Conservation (phyloP, 2,113 vertebrate species). For the Melanostigma gelatinosum region DNA sequence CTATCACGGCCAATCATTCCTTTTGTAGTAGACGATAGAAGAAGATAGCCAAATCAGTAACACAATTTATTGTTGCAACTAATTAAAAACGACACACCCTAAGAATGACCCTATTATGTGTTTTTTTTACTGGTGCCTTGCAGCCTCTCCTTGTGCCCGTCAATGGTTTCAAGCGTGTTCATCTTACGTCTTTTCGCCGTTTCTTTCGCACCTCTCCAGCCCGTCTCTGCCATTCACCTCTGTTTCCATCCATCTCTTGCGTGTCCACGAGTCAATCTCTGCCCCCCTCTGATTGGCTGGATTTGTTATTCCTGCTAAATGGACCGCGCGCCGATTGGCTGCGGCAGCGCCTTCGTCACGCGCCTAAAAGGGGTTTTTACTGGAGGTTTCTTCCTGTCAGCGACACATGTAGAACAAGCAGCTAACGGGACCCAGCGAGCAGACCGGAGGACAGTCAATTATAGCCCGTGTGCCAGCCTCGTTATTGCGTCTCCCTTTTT, state of each 20-base stretch:
- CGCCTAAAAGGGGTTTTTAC: constrained; percentile 84
- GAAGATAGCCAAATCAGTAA: neutral
- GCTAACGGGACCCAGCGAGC: constrained; percentile 57
- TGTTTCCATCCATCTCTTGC: constrained; percentile 59
- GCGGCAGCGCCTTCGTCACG: constrained; percentile 82
- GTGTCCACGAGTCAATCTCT: constrained; percentile 54
- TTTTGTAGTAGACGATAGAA: neutral
- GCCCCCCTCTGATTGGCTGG: constrained; percentile 85
- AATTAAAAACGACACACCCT: neutral
- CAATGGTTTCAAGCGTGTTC: neutral
- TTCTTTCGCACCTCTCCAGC: constrained; percentile 9
- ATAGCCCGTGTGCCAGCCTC: constrained; percentile 22
- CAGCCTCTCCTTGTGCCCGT: neutral
- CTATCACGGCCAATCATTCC: neutral
- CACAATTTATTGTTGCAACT: neutral
- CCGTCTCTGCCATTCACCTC: constrained; percentile 34
- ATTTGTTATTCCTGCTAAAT: constrained; percentile 91
- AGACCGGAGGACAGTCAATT: constrained; percentile 34
- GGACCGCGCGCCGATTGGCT: constrained; percentile 86
- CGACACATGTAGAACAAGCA: constrained; percentile 90
- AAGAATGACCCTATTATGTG: no score
- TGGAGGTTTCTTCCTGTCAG: constrained; percentile 92
- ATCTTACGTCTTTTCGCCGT: neutral
- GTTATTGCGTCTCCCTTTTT: neutral
- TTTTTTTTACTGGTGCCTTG: no score